Base-by-base conservation (phyloP, 1,140 invertebrate genomes). In the Thalassaphorura encarpata region DNA sequence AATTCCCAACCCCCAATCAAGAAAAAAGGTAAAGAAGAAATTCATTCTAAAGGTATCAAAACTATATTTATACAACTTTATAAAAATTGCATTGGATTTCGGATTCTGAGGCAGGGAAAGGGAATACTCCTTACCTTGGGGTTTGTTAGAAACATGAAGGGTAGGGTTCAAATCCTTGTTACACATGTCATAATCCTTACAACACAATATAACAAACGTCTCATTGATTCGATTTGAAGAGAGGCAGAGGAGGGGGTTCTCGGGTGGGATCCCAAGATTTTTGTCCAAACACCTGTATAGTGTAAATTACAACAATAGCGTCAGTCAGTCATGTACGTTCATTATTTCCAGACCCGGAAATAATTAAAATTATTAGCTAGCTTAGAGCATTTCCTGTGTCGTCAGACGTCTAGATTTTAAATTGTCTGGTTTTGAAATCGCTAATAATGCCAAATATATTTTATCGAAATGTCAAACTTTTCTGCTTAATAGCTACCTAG, bases 151-250 rank as follows among this genome's bases (percentile, higher is more conserved):
- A 63, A 67, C 55, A 61, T 68, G 65, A 27, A 75, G 67, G 19
- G 61, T 59, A 29, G 71, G 73, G 33, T 66, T 69, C 52, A 75
- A 66, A 50, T 77, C 67, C 64, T 69, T 70, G 72, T 82, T 82
- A 76, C 80, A 82, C 71, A 72, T 76, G 74, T 82, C 79, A 66
- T 69, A 67, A 40, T 74, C 67, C 67, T 78, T 77, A 73, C 81
- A 83, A 72, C 76, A 78, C 65, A 75, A 62, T 51, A 76, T 76
- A 62, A 70, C 73, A 69, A 73, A 74, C n/a, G 73, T 69, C 56
- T 76, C 69, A 60, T 73, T 72, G 65, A 72, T 69, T 62, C 69
- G 67, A 56, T 71, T 64, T n/a, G 78, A 72, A 66, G 75, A 72
- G 71, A 79, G 78, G 75, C 79, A 81, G 61, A 79, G 71, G 58